These are phyloP conservation scores for Sinonovacula constricta DNA, from an alignment of 1,140 invertebrate species.

Conservation along the genomic window DNA sequence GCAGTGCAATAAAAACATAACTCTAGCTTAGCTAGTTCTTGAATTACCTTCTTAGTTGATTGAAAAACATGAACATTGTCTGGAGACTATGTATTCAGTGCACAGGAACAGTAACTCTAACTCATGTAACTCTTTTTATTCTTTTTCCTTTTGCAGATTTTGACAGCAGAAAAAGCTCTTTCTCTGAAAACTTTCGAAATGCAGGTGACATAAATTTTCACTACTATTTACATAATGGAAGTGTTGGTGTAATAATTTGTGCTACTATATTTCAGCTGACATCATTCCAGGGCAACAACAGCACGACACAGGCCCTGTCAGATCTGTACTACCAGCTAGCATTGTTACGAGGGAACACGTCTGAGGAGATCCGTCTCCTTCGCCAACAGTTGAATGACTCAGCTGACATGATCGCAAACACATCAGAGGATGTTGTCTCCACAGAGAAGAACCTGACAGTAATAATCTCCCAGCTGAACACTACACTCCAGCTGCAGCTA, in stretches of 20 bases:
- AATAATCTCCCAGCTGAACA: constrained; percentile 33
- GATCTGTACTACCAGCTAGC: constrained; percentile 38
- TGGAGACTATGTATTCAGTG: too few species aligned
- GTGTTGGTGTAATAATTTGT: too few species aligned
- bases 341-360: background rate
- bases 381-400: background rate
- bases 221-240: too few species aligned
- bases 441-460: background rate
- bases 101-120: too few species aligned
- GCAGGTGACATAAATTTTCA: too few species aligned
- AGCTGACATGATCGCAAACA: background rate
- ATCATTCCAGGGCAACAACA: constrained; percentile 36
- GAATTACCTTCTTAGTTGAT: too few species aligned
- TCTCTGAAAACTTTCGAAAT: background rate
- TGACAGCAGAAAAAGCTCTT: too few species aligned
- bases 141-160: too few species aligned
- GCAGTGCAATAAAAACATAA: too few species aligned
- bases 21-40: too few species aligned
- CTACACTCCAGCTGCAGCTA: constrained; percentile 36
- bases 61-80: too few species aligned
- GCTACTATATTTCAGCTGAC: constrained; percentile 35
- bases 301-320: constrained; percentile 31
- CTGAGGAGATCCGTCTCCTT: background rate
- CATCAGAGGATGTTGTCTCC: background rate
- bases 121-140: too few species aligned